Percentiles rank a stretch among this genome's conserved stretches.
These are phyloP conservation scores for Sapayoa aenigma DNA, from an alignment of 2,113 vertebrate species.

Conservation along the genomic window DNA sequence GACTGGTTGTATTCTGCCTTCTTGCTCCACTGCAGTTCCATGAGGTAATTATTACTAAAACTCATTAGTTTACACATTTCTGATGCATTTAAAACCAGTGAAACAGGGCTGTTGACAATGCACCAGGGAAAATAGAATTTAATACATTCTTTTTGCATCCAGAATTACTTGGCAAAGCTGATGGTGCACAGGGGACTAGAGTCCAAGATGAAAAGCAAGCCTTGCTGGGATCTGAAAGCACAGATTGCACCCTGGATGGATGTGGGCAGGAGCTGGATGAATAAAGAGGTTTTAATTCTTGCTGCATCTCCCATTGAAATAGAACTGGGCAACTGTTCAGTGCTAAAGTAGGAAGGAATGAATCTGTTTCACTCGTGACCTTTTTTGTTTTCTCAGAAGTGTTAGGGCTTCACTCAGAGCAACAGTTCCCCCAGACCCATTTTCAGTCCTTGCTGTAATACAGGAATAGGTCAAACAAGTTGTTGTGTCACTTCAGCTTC, in stretches of 20 bases:
- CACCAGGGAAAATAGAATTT: neutral
- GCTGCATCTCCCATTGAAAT: neutral
- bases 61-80: neutral
- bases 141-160: neutral
- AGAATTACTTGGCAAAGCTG: neutral
- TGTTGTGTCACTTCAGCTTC: neutral
- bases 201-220: neutral
- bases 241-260: conserved; percentile 4
- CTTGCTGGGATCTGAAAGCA: neutral
- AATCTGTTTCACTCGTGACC: neutral
- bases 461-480: neutral
- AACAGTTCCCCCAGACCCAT: neutral
- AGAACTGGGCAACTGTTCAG: neutral
- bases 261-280: conserved; percentile 38
- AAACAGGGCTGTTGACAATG: neutral
- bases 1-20: neutral
- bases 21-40: neutral
- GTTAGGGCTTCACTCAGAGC: neutral
- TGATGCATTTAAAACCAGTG: neutral
- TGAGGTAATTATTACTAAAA: neutral
- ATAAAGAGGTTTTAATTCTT: conserved; percentile 27
- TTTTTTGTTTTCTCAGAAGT: neutral
- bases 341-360: neutral
- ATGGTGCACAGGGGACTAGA: neutral
- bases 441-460: neutral